Evolutionary conservation across 2,113 vertebrate genomes (phyloP), one percentile per base, ranked within the genome.

Genomic region (Zosterops japonicus): DNA sequence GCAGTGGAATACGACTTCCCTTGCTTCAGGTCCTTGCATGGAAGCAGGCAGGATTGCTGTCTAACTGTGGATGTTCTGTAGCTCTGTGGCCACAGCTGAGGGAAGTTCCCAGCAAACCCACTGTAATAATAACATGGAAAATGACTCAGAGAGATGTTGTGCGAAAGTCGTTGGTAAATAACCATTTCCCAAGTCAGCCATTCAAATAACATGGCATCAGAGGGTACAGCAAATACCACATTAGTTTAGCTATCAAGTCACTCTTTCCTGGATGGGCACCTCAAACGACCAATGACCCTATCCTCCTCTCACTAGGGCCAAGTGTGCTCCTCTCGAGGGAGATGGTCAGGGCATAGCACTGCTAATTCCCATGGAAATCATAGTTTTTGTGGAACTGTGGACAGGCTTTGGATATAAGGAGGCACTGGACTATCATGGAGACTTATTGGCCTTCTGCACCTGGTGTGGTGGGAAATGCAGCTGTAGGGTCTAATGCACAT

Each of bases 271-370:
- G 16, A 12, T 15, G 59, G 59, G 46, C 33, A 29, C 18, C 20
- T 69, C 42, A 64, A 64, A 55, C 1, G 3, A 67, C 16, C 24
- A 57, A 14, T 12, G 44, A 71, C 6, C 6, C 28, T 28, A 15
- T 63, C 10, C 3, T 68, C 3, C 31, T 36, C 21, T 41, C 29
- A 72, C 36, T 1, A 46, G 67, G 46, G 74, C 28, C 22, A 49
- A 14, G 6, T 2, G 6, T 0, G 13, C 47, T 60, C n/a, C n/a
- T 75, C 84, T 57, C 0, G 0, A 44, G 92, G 27, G 23, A n/a
- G 8, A 3, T 7, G 21, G 7, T n/a, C 71, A 35, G 28, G 33
- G 16, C 6, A 7, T 0, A 14, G 35, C n/a, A 33, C 47, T 39
- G 31, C 23, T n/a, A 49, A 55, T 70, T 78, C 18, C 42, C 24